Base-by-base conservation (phyloP, 2,888 invertebrate species). In the Trissolcus brochymenae region DNA sequence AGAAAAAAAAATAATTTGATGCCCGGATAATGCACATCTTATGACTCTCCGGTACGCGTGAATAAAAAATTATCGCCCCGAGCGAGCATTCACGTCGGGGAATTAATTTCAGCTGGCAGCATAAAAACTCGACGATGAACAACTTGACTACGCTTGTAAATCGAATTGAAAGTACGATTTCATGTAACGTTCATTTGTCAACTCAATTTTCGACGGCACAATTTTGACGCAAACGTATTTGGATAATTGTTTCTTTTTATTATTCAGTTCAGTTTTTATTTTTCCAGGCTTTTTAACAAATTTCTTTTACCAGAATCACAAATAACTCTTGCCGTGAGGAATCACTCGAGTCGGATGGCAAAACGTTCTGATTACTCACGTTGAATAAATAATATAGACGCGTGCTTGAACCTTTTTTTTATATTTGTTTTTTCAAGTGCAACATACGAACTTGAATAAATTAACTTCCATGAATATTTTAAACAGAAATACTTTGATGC, bases 1-100 rank as follows among this genome's bases (percentile, higher is more conserved):
- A n/a, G n/a, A 54, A 54, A 60, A 60, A 57, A 11, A 35, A 35
- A 35, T 68, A 68, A 67, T 68, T 68, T 68, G 59, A 68, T 68
- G 60, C 54, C 53, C 19, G 68, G 29, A 60, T 68, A 68, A 68
- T 60, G 46, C 60, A 54, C 54, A 60, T 43, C 60, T 60, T 60
- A 54, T 60, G 54, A 59, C 25, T 60, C 60, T 6, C 2, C 25
- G 57, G n/a, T 21, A 43, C 29, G 53, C 17, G 46, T 54, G 54
- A 54, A 51, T 60, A 16, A 16, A 57, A 29, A 43, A 59, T 59
- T 60, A 46, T 60, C 35, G 46, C 60, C 54, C n/a, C 29, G 3
- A 54, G 54, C 60, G 29, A 21, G 54, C 41, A 19, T 40, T 29
- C 51, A 29, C 9, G 46, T 29, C 35, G 54, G 60, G 40, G 35